Evolutionary conservation across 2,888 invertebrate genomes (phyloP).

Genomic region (Philonicus albiceps): DNA sequence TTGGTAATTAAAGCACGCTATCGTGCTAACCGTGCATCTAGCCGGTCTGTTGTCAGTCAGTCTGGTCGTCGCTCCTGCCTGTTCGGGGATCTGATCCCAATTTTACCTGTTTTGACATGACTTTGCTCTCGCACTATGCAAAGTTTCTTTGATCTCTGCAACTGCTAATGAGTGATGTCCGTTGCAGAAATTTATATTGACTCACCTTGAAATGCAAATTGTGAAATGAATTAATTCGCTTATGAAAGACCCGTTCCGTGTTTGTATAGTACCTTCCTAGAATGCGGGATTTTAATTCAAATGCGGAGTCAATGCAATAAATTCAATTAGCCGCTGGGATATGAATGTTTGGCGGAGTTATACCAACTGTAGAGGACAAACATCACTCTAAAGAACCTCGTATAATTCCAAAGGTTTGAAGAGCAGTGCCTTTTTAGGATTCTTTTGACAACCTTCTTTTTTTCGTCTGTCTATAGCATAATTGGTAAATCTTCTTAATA

Average conservation of each 20-base stretch:
- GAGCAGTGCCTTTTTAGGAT: background rate
- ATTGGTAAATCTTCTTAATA: no score
- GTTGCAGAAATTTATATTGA: background rate
- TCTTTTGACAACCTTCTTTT: background rate
- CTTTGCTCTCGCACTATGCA: background rate
- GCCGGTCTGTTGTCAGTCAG: background rate
- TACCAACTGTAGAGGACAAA: background rate
- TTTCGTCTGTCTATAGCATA: background rate
- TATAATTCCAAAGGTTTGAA: background rate
- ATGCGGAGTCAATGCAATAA: background rate
- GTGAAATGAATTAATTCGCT: background rate
- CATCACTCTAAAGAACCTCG: background rate
- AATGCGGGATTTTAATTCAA: background rate
- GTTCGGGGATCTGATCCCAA: background rate
- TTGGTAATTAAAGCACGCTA: background rate
- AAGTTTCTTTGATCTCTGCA: background rate
- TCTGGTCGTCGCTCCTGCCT: background rate
- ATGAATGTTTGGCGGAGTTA: background rate
- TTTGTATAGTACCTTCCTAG: background rate
- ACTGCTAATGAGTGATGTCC: background rate
- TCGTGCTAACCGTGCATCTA: background rate
- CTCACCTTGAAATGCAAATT: background rate
- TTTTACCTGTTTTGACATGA: background rate
- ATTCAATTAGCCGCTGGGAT: background rate
- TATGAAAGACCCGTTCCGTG: background rate